phyloP scores from a whole-genome alignment of 2,797 vertebrate genomes.

The Lagodon rhomboides region DNA sequence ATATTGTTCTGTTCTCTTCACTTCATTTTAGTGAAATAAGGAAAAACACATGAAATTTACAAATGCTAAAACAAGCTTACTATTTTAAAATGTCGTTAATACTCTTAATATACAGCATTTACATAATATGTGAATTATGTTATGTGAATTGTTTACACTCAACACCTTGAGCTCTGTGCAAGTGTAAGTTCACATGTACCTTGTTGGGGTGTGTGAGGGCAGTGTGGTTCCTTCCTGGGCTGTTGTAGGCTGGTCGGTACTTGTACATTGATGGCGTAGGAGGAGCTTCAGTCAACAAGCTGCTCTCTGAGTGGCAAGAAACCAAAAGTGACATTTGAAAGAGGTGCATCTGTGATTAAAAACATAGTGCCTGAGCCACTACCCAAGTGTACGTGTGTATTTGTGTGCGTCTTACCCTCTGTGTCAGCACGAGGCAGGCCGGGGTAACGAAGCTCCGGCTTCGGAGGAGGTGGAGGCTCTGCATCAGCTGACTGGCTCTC shows the following conservation, averaged over 20 bases:
- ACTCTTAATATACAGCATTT: neutral
- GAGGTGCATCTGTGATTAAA: constrained; percentile 13
- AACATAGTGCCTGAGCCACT: neutral
- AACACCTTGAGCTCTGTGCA: neutral
- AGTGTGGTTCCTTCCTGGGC: constrained; percentile 90
- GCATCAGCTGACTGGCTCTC: constrained; percentile 97
- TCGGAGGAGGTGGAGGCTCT: constrained; percentile 96
- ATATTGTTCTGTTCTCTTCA: constrained; percentile 9
- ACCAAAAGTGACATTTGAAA: constrained; percentile 29
- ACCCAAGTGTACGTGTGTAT: neutral
- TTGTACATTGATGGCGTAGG: constrained; percentile 96
- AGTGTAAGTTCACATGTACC: constrained; percentile 65
- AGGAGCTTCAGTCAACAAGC: constrained; percentile 92
- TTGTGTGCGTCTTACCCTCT: constrained; percentile 76
- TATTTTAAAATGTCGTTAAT: neutral
- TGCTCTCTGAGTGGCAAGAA: constrained; percentile 86
- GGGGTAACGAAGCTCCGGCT: constrained; percentile 93
- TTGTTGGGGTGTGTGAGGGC: constrained; percentile 84
- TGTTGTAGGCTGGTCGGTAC: constrained; percentile 93
- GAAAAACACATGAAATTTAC: neutral
- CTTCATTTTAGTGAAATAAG: neutral
- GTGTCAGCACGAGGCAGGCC: constrained; percentile 84
- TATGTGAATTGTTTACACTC: neutral
- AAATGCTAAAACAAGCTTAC: neutral
- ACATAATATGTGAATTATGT: too few species aligned